Percentiles rank a stretch among this genome's conserved stretches.
phyloP scores from a whole-genome alignment of 2,113 vertebrate species.

The Grantiella picta region DNA sequence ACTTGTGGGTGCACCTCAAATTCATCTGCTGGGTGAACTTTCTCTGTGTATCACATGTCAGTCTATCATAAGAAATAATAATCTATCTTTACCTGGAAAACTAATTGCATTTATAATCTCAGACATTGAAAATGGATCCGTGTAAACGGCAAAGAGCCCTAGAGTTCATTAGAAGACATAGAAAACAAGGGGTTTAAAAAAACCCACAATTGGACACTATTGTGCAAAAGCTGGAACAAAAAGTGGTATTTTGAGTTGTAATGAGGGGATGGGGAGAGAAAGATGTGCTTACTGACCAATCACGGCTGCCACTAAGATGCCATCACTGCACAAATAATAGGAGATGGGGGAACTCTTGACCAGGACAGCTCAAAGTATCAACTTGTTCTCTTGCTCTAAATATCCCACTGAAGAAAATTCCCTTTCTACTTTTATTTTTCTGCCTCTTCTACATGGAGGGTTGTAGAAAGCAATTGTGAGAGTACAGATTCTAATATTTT shows the following conservation, averaged over 20 bases:
- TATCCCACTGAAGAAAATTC: not conserved
- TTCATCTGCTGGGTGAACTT: not conserved
- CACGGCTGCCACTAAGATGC: not conserved
- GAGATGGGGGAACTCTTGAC: not conserved
- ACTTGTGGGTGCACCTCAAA: not conserved
- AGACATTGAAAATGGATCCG: not conserved
- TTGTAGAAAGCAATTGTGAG: not conserved
- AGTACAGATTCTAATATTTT: not conserved
- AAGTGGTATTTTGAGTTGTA: not conserved
- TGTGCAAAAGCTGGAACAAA: not conserved
- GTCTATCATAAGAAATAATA: not conserved
- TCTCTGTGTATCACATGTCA: not conserved
- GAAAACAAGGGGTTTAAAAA: not conserved
- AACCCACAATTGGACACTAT: fast-evolving
- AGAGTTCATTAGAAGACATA: not conserved
- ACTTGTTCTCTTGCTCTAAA: not conserved
- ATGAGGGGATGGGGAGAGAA: not conserved
- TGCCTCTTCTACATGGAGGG: not conserved
- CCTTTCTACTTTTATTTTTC: not conserved
- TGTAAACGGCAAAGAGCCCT: not conserved
- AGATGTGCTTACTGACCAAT: not conserved
- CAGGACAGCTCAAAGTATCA: not conserved
- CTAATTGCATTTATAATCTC: not conserved
- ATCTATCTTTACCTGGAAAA: not conserved
- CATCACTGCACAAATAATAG: not conserved